Evolutionary conservation across 2,888 invertebrate genomes (phyloP).

Genomic region (Sesia bembeciformis): DNA sequence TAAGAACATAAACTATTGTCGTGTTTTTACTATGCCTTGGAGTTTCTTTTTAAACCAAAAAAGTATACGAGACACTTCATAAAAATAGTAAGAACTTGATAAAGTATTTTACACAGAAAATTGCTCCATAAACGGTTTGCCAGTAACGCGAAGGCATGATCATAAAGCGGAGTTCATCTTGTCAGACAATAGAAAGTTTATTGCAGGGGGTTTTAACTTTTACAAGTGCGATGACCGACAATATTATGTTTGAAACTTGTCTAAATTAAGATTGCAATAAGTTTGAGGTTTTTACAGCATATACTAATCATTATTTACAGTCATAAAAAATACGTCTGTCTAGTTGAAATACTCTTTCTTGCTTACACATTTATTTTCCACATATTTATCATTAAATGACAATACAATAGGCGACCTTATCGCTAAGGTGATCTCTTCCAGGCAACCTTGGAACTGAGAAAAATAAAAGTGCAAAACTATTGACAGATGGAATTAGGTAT

Average conservation of each 20-base stretch:
- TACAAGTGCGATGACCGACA: constrained; percentile 27
- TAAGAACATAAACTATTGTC: no score
- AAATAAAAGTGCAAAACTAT: no score
- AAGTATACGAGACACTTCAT: neutral
- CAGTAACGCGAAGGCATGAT: constrained; percentile 1
- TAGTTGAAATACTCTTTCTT: no score
- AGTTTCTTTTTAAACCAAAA: neutral
- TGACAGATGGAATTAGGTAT: no score
- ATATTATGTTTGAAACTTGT: neutral
- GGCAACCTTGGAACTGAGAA: no score
- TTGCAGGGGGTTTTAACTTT: constrained; percentile 25
- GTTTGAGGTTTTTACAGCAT: neutral
- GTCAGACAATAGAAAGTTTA: constrained; percentile 35
- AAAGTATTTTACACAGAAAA: neutral
- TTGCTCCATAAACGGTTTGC: neutral
- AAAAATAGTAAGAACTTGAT: neutral
- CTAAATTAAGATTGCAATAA: neutral
- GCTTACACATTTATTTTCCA: no score
- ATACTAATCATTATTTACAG: no score
- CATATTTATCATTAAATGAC: no score
- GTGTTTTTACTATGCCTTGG: no score
- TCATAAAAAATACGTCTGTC: no score
- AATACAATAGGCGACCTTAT: no score
- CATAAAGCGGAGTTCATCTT: constrained; percentile 35
- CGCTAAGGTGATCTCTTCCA: no score